phyloP scores from a whole-genome alignment of 2,888 invertebrate species.

The Polydrusus cervinus region DNA sequence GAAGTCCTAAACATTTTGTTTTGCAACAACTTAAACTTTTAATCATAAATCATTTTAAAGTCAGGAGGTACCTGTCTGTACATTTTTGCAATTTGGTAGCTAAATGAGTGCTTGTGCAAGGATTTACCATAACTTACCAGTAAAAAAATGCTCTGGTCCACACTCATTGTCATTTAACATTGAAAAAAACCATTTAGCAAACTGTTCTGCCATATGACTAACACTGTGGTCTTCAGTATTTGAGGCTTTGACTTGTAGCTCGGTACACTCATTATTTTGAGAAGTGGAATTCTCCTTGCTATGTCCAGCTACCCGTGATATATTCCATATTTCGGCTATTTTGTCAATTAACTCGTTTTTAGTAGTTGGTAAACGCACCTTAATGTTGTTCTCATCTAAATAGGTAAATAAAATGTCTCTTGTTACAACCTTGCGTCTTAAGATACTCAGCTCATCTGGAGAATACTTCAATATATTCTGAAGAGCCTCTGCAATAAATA shows the following conservation, averaged over 20 bases:
- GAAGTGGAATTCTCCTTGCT: constrained; percentile 14
- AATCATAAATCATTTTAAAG: too few relatives aligned
- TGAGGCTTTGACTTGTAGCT: background rate
- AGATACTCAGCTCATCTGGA: constrained; percentile 70
- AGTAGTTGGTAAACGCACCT: constrained; percentile 71
- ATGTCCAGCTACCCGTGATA: constrained; percentile 31
- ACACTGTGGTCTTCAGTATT: constrained; percentile 60
- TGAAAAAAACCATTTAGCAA: constrained; percentile 76
- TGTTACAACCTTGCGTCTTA: constrained; percentile 73
- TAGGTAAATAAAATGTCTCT: constrained; percentile 75
- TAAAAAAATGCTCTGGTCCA: constrained; percentile 74
- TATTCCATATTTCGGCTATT: constrained; percentile 71
- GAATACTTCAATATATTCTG: constrained; percentile 73
- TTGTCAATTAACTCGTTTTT: constrained; percentile 73
- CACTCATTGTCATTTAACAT: constrained; percentile 71
- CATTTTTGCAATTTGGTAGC: too few relatives aligned
- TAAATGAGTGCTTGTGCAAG: too few relatives aligned
- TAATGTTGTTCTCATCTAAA: constrained; percentile 71
- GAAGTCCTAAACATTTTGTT: too few relatives aligned
- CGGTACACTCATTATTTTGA: background rate
- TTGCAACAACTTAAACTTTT: too few relatives aligned
- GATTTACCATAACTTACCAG: constrained; percentile 38
- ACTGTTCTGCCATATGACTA: constrained; percentile 73
- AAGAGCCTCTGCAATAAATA: constrained; percentile 73
- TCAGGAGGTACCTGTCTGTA: too few relatives aligned